Percentiles rank a stretch among this genome's conserved stretches.
Evolutionary conservation across 2,888 invertebrate species (phyloP).

Genomic region (Pseudanteris insignis): DNA sequence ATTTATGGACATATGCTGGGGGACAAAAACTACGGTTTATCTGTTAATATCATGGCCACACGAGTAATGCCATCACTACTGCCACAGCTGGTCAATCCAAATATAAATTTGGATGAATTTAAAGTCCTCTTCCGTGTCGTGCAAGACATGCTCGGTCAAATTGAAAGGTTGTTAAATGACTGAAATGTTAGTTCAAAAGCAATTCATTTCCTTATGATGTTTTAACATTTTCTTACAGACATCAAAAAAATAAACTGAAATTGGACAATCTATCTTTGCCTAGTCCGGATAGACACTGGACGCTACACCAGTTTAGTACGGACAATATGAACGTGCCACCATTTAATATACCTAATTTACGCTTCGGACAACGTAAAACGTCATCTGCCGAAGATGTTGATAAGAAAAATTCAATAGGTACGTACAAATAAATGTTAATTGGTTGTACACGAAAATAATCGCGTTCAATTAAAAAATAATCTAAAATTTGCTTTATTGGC

Average conservation of each 20-base stretch:
- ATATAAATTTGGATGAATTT: slow-evolving; percentile 84
- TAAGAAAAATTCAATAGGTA: slow-evolving; percentile 83
- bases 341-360: slow-evolving; percentile 88
- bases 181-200: too few species aligned
- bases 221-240: slow-evolving; percentile 58
- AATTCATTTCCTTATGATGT: too few species aligned
- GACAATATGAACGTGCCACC: slow-evolving; percentile 87
- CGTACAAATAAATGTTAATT: slow-evolving; percentile 35
- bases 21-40: slow-evolving; percentile 90
- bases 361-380: slow-evolving; percentile 87
- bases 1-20: slow-evolving; percentile 90
- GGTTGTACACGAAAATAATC: too few species aligned
- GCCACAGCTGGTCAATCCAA: slow-evolving; percentile 91
- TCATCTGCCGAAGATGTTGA: slow-evolving; percentile 93
- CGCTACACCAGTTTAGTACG: slow-evolving; percentile 83
- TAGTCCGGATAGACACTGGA: slow-evolving; percentile 80
- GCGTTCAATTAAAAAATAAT: too few species aligned
- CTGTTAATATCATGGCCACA: slow-evolving; percentile 90
- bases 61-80: slow-evolving; percentile 92
- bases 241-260: slow-evolving; percentile 89
- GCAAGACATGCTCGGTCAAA: slow-evolving; percentile 91
- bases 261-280: slow-evolving; percentile 80
- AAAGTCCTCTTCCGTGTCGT: slow-evolving; percentile 82
- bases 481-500: not conserved
- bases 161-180: too few species aligned